Conservation (phyloP, 2,113 vertebrate species). For the Tetrao urogallus region DNA sequence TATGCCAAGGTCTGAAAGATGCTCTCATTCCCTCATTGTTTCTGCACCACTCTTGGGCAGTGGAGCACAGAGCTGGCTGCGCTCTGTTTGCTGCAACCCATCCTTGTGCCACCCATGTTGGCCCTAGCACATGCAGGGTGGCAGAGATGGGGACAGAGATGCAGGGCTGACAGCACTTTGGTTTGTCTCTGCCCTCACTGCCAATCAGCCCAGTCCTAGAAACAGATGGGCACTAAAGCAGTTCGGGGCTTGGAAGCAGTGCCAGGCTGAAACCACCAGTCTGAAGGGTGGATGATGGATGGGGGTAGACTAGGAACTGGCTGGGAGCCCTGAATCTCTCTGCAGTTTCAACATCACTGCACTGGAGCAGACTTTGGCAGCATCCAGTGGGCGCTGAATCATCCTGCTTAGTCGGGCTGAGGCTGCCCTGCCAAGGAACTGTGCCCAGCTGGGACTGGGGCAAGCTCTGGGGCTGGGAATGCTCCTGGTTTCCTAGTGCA, state of each 20-base stretch:
- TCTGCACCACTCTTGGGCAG: accelerated
- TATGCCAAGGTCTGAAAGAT: accelerated
- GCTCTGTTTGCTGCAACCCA: not conserved
- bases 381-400: not conserved
- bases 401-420: not conserved
- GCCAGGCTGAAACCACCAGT: not conserved
- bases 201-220: not conserved
- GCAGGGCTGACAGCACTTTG: not conserved
- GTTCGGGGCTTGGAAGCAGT: not conserved
- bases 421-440: not conserved
- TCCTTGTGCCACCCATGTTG: not conserved
- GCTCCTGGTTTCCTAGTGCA: not conserved
- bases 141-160: not conserved
- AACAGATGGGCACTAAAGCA: accelerated
- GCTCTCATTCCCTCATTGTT: not conserved
- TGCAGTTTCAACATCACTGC: not conserved
- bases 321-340: not conserved
- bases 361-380: constrained; percentile 6
- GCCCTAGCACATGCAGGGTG: accelerated
- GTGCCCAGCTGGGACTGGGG: not conserved
- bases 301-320: constrained; percentile 4
- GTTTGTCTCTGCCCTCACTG: not conserved
- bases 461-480: not conserved
- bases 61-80: not conserved
- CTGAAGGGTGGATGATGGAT: constrained; percentile 1